phyloP scores from a whole-genome alignment of 2,797 vertebrate species.

The Megalops cyprinoides region DNA sequence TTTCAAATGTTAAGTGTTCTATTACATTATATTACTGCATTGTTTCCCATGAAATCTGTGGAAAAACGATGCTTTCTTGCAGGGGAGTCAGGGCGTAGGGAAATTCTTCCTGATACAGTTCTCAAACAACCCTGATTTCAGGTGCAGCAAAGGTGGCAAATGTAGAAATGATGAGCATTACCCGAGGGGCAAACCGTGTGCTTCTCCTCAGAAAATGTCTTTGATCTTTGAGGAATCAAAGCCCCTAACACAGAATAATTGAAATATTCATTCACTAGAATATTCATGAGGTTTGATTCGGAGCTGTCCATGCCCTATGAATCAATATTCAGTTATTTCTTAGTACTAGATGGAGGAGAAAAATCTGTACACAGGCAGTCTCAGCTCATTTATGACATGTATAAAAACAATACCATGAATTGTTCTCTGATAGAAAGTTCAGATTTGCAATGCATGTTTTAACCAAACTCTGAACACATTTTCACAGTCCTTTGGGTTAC shows the following conservation, averaged over 20 bases:
- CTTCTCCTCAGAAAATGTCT: not conserved
- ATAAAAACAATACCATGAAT: not conserved
- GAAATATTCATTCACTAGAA: not conserved
- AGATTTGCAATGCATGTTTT: too few species aligned
- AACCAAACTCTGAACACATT: too few species aligned
- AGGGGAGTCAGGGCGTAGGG: not conserved
- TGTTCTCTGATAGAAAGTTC: too few species aligned
- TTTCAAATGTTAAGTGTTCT: slow-evolving; percentile 29
- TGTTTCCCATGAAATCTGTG: slow-evolving; percentile 11
- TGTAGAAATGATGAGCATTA: not conserved
- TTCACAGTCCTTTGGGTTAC: too few species aligned
- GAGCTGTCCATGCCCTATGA: not conserved
- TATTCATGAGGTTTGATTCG: not conserved
- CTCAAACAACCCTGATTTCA: not conserved
- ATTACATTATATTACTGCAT: not conserved
- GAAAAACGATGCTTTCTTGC: not conserved
- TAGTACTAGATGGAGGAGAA: not conserved
- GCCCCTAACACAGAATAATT: not conserved
- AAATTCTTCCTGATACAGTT: not conserved
- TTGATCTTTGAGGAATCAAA: not conserved
- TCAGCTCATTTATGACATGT: too few species aligned
- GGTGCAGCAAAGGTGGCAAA: not conserved
- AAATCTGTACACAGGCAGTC: not conserved
- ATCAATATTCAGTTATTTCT: too few species aligned
- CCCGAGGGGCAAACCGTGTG: not conserved